Base-by-base conservation (phyloP, 1,140 invertebrate species). In the Macrobrachium rosenbergii region DNA sequence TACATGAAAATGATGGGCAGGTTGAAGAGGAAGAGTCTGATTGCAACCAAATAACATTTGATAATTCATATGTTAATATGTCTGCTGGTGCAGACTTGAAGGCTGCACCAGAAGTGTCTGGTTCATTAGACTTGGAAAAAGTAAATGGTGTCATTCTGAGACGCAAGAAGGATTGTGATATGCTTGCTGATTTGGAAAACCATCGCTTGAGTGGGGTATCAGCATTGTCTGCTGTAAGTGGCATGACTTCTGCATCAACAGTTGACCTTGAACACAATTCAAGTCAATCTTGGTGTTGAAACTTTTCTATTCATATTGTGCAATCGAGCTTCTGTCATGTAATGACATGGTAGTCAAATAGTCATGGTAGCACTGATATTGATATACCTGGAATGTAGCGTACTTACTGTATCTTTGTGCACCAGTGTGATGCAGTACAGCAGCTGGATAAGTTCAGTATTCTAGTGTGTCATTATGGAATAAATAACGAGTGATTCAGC, bases 261-360 rank as follows among this genome's bases (percentile, higher is more conserved):
- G 72, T 87, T 62, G 86, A 88, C 23, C 80, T 88, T 23, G 80
- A 88, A 43, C 86, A 83, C n/a, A 72, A 21, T 17, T 75, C 86
- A 60, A 83, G 72, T 78, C 79, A 85, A 77, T 86, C 82, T 2
- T 77, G 87, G 16, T 91, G 91, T 58, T 91, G 91, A 86, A 60
- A 90, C 75, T 88, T 93, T 5, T 75, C 17, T 45, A n/a, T 21
- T 28, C 45, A 2, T 19, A n/a, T 12, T 43, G 19, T n/a, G 12
- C n/a, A 11, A 19, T n/a, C 17, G 14, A 43, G 21, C 21, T 37
- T n/a, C 19, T 45, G 37, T 43, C 52, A 69, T 37, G 7, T 14
- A 23, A 21, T 69, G 23, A 45, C 69, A 82, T 28, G 23, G 23
- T n/a, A 63, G 45, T 62, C 12, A 19, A 21, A 28, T 21, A 12